Evolutionary conservation across 2,113 vertebrate species (phyloP), one percentile per base, ranked within the genome.

Genomic region (Podarcis muralis): DNA sequence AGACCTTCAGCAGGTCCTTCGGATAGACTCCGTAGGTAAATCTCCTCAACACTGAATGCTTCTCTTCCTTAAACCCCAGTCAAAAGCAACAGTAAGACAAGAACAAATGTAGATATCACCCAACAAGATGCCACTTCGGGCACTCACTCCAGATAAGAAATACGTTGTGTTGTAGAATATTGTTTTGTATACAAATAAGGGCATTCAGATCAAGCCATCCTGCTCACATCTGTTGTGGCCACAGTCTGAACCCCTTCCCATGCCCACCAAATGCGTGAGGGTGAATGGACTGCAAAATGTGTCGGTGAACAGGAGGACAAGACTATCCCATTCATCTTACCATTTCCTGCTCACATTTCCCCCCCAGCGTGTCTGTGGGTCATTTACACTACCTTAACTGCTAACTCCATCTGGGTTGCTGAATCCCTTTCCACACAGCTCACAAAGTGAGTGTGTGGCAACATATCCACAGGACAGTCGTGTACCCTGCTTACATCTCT

Each of bases 11-110:
- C 97, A 95, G 30, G 97, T 98, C 94, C 97, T 99, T 94, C 97
- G 92, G 65, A 96, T 98, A 94, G 96, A 97, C 94, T 98, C 97
- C 96, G 96, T 97, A 98, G 98, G 98, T 99, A 99, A 99, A 98
- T 97, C 92, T 95, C 91, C 86, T 94, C 93, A 91, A 90, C 6
- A 2, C 59, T 90, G 82, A 57, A 92, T 87, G 89, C 59, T 82
- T 62, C 83, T 88, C 77, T 91, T 72, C 83, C 75, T 75, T 48
- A 53, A 87, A 69, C 75, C 71, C 23, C 7, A 3, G 37, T n/a
- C 48, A 27, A 30, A 0, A 0, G 4, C n/a, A 76, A 48, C 35
- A 82, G 57, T 66, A 43, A 69, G 62, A 53, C 23, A 35, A 22
- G 15, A 88, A 79, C 80, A 2, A 9, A 40, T n/a, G 32, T 83